Evolutionary conservation across 2,113 vertebrate genomes (phyloP), one percentile per base, ranked within the genome.

Genomic region (Pontoporia blainvillei): DNA sequence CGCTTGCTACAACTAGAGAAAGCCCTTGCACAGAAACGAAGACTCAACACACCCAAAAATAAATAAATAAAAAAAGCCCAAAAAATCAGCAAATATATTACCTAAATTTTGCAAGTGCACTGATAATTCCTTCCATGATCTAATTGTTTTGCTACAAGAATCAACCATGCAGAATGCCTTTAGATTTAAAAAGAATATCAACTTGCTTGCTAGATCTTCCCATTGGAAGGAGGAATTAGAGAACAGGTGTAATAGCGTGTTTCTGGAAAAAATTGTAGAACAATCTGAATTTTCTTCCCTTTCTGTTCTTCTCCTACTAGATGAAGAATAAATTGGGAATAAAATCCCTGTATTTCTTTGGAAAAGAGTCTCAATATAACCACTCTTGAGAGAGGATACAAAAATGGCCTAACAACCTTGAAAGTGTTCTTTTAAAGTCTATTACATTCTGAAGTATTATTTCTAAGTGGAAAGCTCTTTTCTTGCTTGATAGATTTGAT

Each of bases 401-500:
- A 86, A 97, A 95, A 89, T 96, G 61, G 39, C 61, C 97, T 92
- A 91, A 91, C 67, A 88, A 79, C 62, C 66, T 91, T 92, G 62
- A 96, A 96, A 96, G 23, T 71, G 34, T 96, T 97, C 78, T 81
- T 96, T 96, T 64, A 92, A 95, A 95, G 36, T 94, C 66, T 86
- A 27, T 93, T 94, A 62, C 31, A 67, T 64, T 92, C 44, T 83
- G 61, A 94, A 90, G 84, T 66, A 86, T 95, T 89, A 92, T 96
- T 97, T 95, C 83, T 86, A 84, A 96, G 73, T 79, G 76, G 82
- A 93, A 94, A 96, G 82, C 2, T 71, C 97, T 95, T 96, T 91
- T 61, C 88, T 93, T 94, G 36, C 67, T 86, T 79, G 81, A 95
- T 97, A 95, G 78, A 78, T 97, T 97, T 96, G 82, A 96, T 95